Evolutionary conservation across 2,888 invertebrate species (phyloP), one percentile per base, ranked within the genome.

Genomic region (Linyphia triangularis): DNA sequence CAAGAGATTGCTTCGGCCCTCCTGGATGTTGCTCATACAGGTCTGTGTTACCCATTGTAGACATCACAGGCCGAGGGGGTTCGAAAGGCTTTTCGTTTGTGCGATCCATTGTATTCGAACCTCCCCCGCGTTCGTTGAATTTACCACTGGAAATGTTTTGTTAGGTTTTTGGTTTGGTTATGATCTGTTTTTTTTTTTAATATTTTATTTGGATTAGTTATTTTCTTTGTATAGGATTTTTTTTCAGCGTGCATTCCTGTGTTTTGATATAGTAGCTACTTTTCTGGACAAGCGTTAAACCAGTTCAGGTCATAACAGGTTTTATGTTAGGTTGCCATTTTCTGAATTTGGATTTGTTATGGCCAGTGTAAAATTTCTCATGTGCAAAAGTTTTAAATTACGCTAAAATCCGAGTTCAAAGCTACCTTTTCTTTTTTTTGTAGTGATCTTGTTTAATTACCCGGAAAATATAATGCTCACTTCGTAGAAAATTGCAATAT

Each of bases 61-160:
- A 33, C 33, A 9, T 6, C 33, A 9, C 5, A 9, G 33, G 33
- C 4, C 9, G 33, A 33, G 51, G 51, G 51, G 51, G 51, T 51
- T 43, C 33, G 33, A 33, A 33, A 6, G 4, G 4, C 9, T 33
- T 33, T 33, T 33, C 9, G 7, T 16, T 43, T 43, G 4, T 51
- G 51, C 16, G n/a, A n/a, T 16, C 16, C n/a, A 16, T 51, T 51
- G 1, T 5, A 51, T 13, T 51, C n/a, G 9, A n/a, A 22, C 28
- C 77, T 43, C 77, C 85, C 85, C 85, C 85, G 77, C 77, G 33
- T 75, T 67, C 24, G 37, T 57, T 33, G 43, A 16, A 43, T 79
- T 67, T 67, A 26, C 30, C 19, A 19, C 22, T 6, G 19, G n/a
- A 22, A 69, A 19, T 22, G 22, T n/a, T 37, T 51, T 63, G 28